These are phyloP conservation scores for Stenurella melanura DNA, from an alignment of 2,888 invertebrate genomes.

Conservation along the genomic window DNA sequence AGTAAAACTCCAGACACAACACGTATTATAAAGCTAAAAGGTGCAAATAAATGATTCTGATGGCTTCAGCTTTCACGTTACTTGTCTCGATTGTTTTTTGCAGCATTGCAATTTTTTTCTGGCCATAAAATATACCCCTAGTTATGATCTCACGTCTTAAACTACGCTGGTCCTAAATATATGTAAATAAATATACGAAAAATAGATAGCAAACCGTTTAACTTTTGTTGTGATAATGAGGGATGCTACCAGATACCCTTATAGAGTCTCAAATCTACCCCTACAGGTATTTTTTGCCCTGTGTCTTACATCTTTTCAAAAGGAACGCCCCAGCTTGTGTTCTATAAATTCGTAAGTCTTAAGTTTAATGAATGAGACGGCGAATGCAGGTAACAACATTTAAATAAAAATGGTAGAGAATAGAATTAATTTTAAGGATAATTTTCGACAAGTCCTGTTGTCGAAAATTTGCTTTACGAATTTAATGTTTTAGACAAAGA, in stretches of 20 bases:
- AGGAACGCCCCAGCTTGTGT: neutral
- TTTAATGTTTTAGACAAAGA: no score
- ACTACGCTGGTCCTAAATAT: conserved; percentile 1
- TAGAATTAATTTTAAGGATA: neutral
- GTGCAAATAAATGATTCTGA: conserved; percentile 12
- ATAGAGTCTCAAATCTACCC: conserved; percentile 2
- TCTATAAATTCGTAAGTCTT: neutral
- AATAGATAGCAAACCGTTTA: conserved; percentile 53
- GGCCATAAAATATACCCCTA: conserved; percentile 3
- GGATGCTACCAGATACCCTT: conserved; percentile 19
- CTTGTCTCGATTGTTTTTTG: neutral
- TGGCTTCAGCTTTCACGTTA: neutral
- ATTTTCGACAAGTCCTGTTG: no score
- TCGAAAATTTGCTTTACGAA: no score
- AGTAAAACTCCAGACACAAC: conserved; percentile 28
- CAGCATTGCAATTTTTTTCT: conserved; percentile 1
- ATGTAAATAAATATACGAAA: conserved; percentile 29
- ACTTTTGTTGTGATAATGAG: conserved; percentile 55
- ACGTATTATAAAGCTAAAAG: conserved; percentile 13
- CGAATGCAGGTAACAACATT: neutral
- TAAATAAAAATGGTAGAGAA: neutral
- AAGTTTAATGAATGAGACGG: neutral
- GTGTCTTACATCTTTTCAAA: neutral
- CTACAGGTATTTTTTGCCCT: neutral
- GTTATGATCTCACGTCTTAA: neutral